phyloP scores from a whole-genome alignment of 2,888 invertebrate genomes.

The Exocentrus adspersus region DNA sequence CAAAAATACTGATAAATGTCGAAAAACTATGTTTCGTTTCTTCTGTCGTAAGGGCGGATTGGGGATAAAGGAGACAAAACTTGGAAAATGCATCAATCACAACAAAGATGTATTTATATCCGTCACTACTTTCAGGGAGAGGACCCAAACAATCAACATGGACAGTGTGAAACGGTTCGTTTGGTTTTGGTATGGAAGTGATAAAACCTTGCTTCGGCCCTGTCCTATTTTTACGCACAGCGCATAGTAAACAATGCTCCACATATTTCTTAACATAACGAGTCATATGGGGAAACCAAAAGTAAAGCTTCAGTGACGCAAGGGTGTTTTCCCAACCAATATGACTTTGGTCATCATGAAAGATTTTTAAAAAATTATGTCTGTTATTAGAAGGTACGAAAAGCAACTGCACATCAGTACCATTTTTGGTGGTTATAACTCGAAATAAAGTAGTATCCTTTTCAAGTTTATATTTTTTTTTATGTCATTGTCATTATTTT shows the following conservation, averaged over 20 bases:
- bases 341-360: background rate
- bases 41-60: conserved; percentile 26
- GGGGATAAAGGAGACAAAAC: conserved; percentile 30
- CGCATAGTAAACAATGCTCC: conserved; percentile 25
- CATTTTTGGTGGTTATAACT: background rate
- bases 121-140: conserved; percentile 18
- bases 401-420: background rate
- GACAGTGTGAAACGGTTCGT: conserved; percentile 26
- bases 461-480: background rate
- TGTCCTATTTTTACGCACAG: conserved; percentile 29
- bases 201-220: conserved; percentile 20
- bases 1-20: conserved; percentile 25
- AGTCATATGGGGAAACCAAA: conserved; percentile 26
- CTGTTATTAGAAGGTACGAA: background rate
- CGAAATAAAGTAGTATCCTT: background rate
- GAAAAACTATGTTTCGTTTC: conserved; percentile 26
- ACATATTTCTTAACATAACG: conserved; percentile 29
- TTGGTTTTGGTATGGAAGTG: background rate
- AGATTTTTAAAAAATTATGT: background rate
- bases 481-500: background rate
- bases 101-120: conserved; percentile 23
- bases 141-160: conserved; percentile 24
- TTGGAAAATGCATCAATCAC: conserved; percentile 28
- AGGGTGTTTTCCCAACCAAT: background rate
- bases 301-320: conserved; percentile 3